Evolutionary conservation across 2,113 vertebrate species (phyloP).

Genomic region (Colinus virginianus): DNA sequence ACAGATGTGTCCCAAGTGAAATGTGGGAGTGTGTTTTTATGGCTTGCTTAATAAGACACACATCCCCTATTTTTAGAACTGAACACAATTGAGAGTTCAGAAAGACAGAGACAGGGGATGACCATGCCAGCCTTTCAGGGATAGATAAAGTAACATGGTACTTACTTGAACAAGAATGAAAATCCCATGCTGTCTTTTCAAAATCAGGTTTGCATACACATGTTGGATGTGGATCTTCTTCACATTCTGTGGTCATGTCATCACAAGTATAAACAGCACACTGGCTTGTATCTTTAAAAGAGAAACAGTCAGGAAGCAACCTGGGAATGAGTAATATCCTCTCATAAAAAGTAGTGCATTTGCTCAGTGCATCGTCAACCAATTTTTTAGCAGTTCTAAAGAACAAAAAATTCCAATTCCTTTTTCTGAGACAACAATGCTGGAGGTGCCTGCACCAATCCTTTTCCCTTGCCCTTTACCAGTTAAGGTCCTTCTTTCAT

Average conservation of each 20-base stretch:
- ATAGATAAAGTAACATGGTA: neutral
- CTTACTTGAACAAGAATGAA: constrained; percentile 49
- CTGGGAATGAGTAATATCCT: neutral
- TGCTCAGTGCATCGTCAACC: neutral
- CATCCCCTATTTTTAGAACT: neutral
- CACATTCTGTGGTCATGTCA: rapidly evolving
- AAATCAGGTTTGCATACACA: rapidly evolving
- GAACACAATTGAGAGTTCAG: neutral
- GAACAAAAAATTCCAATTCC: rapidly evolving
- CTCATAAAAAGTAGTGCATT: neutral
- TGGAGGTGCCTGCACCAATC: neutral
- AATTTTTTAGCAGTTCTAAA: neutral
- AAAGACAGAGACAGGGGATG: neutral
- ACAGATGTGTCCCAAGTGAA: neutral
- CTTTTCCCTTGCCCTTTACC: neutral
- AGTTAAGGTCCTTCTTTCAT: neutral
- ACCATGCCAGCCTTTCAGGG: neutral
- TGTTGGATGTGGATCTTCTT: rapidly evolving
- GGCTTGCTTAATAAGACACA: neutral
- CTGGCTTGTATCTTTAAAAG: rapidly evolving
- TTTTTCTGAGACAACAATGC: neutral
- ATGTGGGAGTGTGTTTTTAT: rapidly evolving
- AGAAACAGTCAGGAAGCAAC: neutral
- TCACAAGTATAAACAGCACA: neutral
- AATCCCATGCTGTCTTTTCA: neutral